Conservation (phyloP, 2,113 vertebrate species). For the Gorsachius goisagi region DNA sequence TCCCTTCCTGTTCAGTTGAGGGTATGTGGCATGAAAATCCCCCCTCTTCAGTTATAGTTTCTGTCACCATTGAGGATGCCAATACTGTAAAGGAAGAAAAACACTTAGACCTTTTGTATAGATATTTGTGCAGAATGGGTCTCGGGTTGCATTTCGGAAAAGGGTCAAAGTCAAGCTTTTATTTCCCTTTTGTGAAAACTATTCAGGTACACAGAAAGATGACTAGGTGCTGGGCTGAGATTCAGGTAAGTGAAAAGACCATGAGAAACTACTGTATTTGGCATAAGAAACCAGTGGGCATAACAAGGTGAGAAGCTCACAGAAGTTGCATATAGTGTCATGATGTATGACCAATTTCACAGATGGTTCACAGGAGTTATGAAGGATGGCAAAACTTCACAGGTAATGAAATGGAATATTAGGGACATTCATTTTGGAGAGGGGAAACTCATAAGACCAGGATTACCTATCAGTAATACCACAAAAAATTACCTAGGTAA, state of each 20-base stretch:
- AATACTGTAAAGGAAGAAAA: neutral
- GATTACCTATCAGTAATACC: neutral
- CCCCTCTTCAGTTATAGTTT: neutral
- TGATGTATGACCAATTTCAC: fast-evolving
- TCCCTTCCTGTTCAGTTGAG: neutral
- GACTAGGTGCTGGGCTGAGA: neutral
- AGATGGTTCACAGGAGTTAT: neutral
- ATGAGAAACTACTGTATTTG: neutral
- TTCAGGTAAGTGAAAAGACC: neutral
- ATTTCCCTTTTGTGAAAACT: neutral
- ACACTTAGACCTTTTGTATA: neutral
- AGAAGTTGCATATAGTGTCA: neutral
- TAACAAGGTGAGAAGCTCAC: neutral
- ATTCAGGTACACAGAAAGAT: neutral
- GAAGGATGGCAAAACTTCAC: neutral
- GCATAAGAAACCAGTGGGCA: neutral
- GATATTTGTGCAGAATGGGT: neutral
- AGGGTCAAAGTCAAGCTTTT: neutral
- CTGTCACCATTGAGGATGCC: neutral
- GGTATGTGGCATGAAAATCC: neutral
- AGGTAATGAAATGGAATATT: neutral
- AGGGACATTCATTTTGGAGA: neutral
- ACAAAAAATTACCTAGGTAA: neutral
- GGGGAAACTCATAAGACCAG: neutral
- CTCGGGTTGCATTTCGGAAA: neutral